These are phyloP conservation scores for Ophthalmotilapia sp. DNA, from an alignment of 2,113 vertebrate species.

Conservation along the genomic window DNA sequence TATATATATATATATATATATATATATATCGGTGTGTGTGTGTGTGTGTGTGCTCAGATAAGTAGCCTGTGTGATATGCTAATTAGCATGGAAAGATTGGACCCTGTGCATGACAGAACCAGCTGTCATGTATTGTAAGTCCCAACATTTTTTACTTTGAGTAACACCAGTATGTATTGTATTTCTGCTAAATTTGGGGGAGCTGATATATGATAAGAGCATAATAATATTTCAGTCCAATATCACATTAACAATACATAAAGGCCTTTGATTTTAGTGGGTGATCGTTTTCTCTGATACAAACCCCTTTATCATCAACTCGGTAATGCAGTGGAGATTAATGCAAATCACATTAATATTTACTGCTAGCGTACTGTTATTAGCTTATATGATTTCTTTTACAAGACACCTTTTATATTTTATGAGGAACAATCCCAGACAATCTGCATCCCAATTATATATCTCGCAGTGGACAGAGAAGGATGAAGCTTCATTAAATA, in stretches of 20 bases:
- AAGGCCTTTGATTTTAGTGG: constrained; percentile 1
- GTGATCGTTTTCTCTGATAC: constrained; percentile 7
- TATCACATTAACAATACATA: constrained; percentile 8
- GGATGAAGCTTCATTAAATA: constrained; percentile 55
- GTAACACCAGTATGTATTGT: not conserved
- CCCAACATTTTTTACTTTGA: not conserved
- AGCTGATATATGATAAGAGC: not conserved
- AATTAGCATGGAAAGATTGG: not conserved
- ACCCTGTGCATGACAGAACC: not conserved
- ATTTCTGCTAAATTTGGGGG: not conserved
- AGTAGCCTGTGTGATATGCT: not conserved
- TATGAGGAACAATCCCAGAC: constrained; percentile 19
- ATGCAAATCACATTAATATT: constrained; percentile 53
- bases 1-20: not conserved
- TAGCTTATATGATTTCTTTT: constrained; percentile 17
- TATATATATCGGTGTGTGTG: not conserved
- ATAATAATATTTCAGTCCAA: not conserved
- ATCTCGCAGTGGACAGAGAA: constrained; percentile 1
- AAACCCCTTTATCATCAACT: constrained; percentile 25
- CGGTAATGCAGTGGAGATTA: constrained; percentile 37
- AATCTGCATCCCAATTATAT: constrained; percentile 42
- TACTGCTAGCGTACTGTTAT: constrained; percentile 17
- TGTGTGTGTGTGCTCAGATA: not conserved
- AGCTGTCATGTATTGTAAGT: not conserved
- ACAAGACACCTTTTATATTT: constrained; percentile 24